Evolutionary conservation across 2,888 invertebrate genomes (phyloP).

Genomic region (Lydus trimaculatus): DNA sequence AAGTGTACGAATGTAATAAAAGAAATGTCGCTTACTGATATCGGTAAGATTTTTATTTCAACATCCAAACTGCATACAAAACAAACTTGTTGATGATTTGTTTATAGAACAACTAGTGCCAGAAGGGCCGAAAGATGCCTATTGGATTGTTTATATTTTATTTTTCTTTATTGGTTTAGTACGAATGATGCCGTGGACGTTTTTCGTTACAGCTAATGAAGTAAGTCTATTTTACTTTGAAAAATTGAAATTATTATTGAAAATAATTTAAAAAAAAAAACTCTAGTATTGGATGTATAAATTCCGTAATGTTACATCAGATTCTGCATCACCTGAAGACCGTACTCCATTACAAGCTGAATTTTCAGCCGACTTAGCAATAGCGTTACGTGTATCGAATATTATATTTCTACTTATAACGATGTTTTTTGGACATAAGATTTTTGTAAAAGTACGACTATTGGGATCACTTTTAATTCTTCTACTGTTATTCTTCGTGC

Average conservation of each 20-base stretch:
- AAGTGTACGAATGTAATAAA: too few species aligned
- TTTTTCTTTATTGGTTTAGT: constrained; percentile 13
- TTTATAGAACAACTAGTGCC: not conserved
- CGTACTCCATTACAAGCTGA: constrained; percentile 19
- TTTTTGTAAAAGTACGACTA: constrained; percentile 8
- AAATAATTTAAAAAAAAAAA: not conserved
- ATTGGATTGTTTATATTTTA: constrained; percentile 12
- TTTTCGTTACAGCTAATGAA: constrained; percentile 14
- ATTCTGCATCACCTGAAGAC: not conserved
- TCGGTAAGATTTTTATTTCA: not conserved
- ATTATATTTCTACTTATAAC: constrained; percentile 16
- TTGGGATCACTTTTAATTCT: constrained; percentile 6
- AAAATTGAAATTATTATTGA: not conserved
- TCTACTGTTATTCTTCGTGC: not conserved
- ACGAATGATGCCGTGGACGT: constrained; percentile 12
- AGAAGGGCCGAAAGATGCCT: not conserved
- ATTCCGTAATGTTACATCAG: constrained; percentile 17
- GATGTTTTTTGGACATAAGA: constrained; percentile 18
- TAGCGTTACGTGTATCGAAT: constrained; percentile 13
- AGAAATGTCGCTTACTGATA: not conserved
- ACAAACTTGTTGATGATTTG: too few species aligned
- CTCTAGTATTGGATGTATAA: constrained; percentile 27
- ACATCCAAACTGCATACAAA: too few species aligned
- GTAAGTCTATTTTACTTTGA: not conserved
- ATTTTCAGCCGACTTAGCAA: constrained; percentile 18